Conservation (phyloP, 1,140 invertebrate genomes). For the Anastrepha obliqua region DNA sequence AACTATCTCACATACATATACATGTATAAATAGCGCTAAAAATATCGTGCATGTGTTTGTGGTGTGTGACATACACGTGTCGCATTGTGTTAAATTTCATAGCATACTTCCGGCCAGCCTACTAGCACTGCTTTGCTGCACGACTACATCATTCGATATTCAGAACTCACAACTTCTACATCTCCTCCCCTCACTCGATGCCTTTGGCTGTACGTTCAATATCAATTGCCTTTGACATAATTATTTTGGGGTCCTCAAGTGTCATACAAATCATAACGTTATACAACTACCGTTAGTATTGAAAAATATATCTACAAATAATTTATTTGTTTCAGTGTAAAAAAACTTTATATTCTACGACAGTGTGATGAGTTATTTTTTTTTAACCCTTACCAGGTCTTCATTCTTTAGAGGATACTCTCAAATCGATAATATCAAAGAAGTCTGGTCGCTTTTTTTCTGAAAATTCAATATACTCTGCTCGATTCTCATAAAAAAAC, state of each 20-base stretch:
- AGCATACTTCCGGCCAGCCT: background rate
- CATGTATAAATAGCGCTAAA: background rate
- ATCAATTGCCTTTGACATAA: background rate
- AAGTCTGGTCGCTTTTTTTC: too few species aligned
- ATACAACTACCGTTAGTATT: too few species aligned
- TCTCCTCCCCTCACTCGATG: background rate
- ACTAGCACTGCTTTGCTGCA: too few species aligned
- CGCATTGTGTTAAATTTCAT: slow-evolving; percentile 10
- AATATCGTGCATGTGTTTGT: background rate
- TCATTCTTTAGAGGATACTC: too few species aligned
- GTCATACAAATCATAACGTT: background rate
- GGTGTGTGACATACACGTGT: background rate
- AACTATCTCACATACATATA: background rate
- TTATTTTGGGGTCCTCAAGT: background rate
- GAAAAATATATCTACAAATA: too few species aligned
- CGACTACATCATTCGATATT: background rate
- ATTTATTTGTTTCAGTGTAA: too few species aligned
- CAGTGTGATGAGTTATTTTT: too few species aligned
- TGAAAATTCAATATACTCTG: too few species aligned
- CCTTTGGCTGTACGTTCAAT: background rate
- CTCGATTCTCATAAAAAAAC: too few species aligned
- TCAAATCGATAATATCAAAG: too few species aligned
- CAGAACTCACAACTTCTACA: background rate
- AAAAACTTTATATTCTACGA: too few species aligned
- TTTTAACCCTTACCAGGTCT: too few species aligned